These are phyloP conservation scores for Lophochroa leadbeateri DNA, from an alignment of 2,113 vertebrate genomes.

Conservation along the genomic window DNA sequence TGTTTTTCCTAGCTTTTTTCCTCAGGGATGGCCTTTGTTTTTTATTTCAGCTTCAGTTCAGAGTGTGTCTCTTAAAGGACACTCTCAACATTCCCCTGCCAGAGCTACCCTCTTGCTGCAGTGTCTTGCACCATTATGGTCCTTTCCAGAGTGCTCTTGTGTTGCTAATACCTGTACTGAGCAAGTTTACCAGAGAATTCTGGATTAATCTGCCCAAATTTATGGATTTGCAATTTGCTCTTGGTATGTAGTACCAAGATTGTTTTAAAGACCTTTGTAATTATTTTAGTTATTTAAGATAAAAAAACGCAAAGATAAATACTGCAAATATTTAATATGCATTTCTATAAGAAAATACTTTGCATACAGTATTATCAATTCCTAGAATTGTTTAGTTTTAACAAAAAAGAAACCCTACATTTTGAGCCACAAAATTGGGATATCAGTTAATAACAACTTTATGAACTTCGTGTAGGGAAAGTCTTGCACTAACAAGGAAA, in stretches of 20 bases:
- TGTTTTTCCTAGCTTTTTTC: background rate
- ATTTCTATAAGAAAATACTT: background rate
- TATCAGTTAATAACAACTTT: background rate
- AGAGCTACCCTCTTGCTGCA: background rate
- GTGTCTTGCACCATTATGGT: background rate
- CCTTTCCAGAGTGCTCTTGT: background rate
- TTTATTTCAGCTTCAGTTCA: background rate
- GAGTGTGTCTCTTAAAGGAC: background rate
- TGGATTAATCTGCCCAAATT: background rate
- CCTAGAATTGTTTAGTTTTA: background rate
- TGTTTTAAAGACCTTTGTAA: background rate
- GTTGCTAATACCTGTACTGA: background rate
- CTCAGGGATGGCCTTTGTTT: background rate
- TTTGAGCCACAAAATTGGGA: background rate
- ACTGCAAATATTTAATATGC: background rate
- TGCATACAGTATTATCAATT: background rate
- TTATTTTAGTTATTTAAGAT: background rate
- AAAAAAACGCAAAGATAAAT: background rate
- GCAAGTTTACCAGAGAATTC: background rate
- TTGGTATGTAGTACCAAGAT: background rate
- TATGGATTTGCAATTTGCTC: background rate
- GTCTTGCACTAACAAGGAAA: background rate
- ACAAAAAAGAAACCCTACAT: background rate
- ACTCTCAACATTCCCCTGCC: background rate
- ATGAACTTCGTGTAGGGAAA: background rate